Evolutionary conservation across 2,888 invertebrate genomes (phyloP).

Genomic region (Macrophya annulata): DNA sequence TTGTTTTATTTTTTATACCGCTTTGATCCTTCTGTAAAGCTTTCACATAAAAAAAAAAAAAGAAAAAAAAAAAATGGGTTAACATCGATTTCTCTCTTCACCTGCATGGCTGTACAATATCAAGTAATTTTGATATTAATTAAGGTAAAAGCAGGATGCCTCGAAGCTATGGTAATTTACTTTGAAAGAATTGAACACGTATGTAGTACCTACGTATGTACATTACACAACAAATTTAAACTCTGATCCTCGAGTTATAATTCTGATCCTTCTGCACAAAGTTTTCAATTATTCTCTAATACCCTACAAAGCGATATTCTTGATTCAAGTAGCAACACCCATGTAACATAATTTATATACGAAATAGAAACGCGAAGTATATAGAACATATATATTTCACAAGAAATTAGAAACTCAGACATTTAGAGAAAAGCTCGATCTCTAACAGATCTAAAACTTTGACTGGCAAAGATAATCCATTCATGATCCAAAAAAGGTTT

Average conservation of each 20-base stretch:
- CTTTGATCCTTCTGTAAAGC: neutral
- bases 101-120: neutral
- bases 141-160: neutral
- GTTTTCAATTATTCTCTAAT: neutral
- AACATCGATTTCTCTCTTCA: neutral
- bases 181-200: neutral
- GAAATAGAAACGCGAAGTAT: neutral
- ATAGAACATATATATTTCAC: neutral
- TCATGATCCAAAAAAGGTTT: neutral
- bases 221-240: neutral
- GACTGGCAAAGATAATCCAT: neutral
- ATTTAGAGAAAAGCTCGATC: neutral
- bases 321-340: neutral
- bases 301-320: neutral
- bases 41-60: neutral
- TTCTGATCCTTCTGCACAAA: neutral
- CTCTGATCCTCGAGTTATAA: slow-evolving; percentile 9
- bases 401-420: neutral
- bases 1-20: neutral
- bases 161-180: neutral
- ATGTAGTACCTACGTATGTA: no score
- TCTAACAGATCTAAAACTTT: neutral
- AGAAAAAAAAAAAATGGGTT: neutral
- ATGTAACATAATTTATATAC: neutral
- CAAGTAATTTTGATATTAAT: neutral